Conservation (phyloP, 2,797 vertebrate species). For the Pterois miles region DNA sequence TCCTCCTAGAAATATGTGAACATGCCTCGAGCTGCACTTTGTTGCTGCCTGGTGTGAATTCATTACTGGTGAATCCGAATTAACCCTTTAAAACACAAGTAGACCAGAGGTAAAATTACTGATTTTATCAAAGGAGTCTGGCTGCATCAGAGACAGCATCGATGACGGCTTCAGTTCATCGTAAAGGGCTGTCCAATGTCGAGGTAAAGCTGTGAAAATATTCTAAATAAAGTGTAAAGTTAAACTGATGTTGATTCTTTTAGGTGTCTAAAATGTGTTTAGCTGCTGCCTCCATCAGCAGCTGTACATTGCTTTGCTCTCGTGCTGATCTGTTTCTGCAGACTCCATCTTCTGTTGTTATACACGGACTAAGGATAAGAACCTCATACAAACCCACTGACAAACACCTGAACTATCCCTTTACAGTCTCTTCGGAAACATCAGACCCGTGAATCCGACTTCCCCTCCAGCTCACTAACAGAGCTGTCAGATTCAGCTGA, state of each 20-base stretch:
- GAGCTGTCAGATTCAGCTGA: background rate
- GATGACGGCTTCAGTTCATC: too few species aligned
- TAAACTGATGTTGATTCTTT: background rate
- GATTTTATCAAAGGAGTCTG: background rate
- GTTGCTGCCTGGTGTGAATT: too few species aligned
- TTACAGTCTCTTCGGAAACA: background rate
- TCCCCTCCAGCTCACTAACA: background rate
- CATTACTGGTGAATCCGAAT: background rate
- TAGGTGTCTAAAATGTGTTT: background rate
- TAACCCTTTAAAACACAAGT: background rate
- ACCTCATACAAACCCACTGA: background rate
- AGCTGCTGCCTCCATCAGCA: rapidly evolving
- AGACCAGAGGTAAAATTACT: background rate
- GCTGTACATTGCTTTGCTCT: too few species aligned
- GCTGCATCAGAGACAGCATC: background rate
- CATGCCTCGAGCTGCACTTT: too few species aligned
- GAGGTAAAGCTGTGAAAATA: background rate
- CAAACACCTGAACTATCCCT: background rate
- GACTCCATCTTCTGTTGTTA: background rate
- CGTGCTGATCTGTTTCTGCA: background rate
- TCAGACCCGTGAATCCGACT: background rate
- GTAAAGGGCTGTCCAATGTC: background rate
- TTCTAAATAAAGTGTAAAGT: background rate
- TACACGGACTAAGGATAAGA: background rate
- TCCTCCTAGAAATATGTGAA: too few species aligned